phyloP scores from a whole-genome alignment of 1,140 invertebrate genomes.

The Hypothenemus hampei region DNA sequence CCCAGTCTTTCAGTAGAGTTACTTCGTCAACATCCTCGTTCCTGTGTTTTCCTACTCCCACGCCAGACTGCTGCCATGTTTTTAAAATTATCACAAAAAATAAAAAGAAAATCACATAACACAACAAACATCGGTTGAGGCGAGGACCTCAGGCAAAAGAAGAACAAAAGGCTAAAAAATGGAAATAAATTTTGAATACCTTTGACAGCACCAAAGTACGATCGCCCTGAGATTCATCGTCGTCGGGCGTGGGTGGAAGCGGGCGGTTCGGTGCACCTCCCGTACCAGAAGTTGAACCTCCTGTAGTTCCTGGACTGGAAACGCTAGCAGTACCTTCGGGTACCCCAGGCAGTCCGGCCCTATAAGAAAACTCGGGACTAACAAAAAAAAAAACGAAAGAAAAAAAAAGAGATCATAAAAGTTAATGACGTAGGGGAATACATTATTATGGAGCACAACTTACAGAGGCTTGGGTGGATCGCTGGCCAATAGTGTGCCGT shows the following conservation, averaged over 20 bases:
- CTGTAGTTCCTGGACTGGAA: constrained; percentile 48
- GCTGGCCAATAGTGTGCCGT: constrained; percentile 90
- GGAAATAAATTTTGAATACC: constrained; percentile 57
- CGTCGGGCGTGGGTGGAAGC: constrained; percentile 88
- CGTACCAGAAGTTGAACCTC: constrained; percentile 52
- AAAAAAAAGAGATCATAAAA: constrained; percentile 9
- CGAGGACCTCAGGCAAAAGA: neutral
- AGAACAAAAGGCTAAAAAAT: constrained; percentile 12
- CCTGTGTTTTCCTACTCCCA: constrained; percentile 37
- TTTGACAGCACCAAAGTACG: constrained; percentile 85
- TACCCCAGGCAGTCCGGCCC: constrained; percentile 60
- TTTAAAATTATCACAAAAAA: neutral
- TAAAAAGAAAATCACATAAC: neutral
- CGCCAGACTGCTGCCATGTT: constrained; percentile 40
- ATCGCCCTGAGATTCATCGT: constrained; percentile 74
- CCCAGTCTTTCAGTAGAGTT: constrained; percentile 73
- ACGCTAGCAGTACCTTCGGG: constrained; percentile 47
- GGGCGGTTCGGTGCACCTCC: constrained; percentile 83
- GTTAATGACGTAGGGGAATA: neutral
- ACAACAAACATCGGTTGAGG: neutral
- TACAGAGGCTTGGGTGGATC: constrained; percentile 95
- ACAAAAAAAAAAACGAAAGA: constrained; percentile 46
- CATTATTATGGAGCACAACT: constrained; percentile 48
- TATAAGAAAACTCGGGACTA: constrained; percentile 84
- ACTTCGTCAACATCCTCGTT: constrained; percentile 61